Evolutionary conservation across 2,888 invertebrate species (phyloP).

Genomic region (Metopia argyrocephala): DNA sequence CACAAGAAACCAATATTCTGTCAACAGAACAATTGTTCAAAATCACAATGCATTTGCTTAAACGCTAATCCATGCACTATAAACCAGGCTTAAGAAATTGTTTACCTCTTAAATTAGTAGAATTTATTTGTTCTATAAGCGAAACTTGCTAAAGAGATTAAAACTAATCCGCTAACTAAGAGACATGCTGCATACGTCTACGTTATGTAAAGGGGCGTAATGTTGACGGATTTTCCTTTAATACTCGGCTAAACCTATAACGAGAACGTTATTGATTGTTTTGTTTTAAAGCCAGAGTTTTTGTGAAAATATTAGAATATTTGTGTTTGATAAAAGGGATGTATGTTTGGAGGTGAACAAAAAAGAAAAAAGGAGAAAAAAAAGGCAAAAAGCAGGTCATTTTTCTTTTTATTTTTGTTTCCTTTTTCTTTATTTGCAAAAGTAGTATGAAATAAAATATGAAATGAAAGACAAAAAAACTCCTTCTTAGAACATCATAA

Average conservation of each 20-base stretch:
- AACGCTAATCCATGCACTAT: constrained; percentile 29
- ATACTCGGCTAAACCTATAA: constrained; percentile 69
- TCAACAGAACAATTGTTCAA: too few relatives aligned
- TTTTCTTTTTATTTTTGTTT: too few relatives aligned
- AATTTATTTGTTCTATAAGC: constrained; percentile 37
- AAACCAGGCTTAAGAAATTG: constrained; percentile 42
- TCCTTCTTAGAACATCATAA: constrained; percentile 66
- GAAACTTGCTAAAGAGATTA: not conserved
- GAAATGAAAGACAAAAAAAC: constrained; percentile 2
- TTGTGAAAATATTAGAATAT: too few relatives aligned
- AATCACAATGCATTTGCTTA: constrained; percentile 18
- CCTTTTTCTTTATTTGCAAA: not conserved
- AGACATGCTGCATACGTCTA: not conserved
- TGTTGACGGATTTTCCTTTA: constrained; percentile 75
- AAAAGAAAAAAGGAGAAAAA: too few relatives aligned
- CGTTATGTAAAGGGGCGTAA: constrained; percentile 69
- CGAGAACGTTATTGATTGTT: constrained; percentile 65
- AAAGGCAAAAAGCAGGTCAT: too few relatives aligned
- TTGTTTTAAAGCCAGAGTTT: too few relatives aligned
- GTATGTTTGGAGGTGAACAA: too few relatives aligned
- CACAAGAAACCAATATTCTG: too few relatives aligned
- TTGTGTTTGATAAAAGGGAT: too few relatives aligned
- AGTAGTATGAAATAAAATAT: too few relatives aligned
- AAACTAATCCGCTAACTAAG: not conserved
- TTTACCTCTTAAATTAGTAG: constrained; percentile 50